These are phyloP conservation scores for Ophiothrix spiculata DNA, from an alignment of 35 echinoderm and acorn worm genomes.

Conservation along the genomic window DNA sequence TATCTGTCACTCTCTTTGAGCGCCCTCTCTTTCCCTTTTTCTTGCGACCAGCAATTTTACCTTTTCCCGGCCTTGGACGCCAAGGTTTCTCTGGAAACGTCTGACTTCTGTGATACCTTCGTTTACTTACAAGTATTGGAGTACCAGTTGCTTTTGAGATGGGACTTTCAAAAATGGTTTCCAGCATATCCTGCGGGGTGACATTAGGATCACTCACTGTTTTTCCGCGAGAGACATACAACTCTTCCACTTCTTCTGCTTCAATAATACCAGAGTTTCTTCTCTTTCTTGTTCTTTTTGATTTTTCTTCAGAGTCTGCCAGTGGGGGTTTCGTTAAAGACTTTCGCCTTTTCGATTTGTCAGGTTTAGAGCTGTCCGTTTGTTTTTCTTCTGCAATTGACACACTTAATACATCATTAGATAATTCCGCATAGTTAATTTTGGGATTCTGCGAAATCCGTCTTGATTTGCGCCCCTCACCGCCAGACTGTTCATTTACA, in stretches of 20 bases:
- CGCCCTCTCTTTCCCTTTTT: background rate
- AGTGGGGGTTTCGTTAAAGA: background rate
- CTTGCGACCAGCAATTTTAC: background rate
- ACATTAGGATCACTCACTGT: background rate
- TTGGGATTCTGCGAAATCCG: background rate
- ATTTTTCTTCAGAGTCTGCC: background rate
- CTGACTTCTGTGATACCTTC: background rate
- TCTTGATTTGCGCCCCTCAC: background rate
- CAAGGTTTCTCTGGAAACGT: background rate
- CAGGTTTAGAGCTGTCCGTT: background rate
- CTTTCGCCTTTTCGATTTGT: background rate
- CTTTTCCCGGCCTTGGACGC: background rate
- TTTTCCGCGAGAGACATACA: background rate
- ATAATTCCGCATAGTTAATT: background rate
- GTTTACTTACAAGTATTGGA: background rate
- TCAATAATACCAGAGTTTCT: background rate
- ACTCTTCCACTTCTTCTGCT: background rate
- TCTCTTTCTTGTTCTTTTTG: background rate
- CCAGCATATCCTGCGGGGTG: background rate
- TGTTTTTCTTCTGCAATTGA: too few species aligned
- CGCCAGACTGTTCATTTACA: too few species aligned
- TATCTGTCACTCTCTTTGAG: background rate
- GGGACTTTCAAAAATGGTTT: constrained; percentile 8
- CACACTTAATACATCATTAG: background rate
- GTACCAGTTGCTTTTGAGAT: background rate